Evolutionary conservation across 2,888 invertebrate species (phyloP).

Genomic region (Monochamus alternatus): DNA sequence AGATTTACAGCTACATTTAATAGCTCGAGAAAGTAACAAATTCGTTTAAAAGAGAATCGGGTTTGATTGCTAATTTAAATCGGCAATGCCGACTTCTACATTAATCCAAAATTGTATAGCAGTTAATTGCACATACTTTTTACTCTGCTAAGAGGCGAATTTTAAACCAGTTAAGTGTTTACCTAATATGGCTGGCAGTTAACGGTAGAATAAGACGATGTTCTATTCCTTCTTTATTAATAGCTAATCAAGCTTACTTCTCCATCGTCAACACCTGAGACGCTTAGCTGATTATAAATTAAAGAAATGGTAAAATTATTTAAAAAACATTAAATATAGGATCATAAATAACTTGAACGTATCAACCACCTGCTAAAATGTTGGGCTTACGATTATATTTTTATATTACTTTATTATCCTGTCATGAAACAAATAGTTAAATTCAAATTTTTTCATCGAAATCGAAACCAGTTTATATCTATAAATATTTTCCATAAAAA

Average conservation of each 20-base stretch:
- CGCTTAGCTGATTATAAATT: not conserved
- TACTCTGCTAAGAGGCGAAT: constrained; percentile 4
- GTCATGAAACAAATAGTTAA: no score
- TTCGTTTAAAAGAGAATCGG: constrained; percentile 11
- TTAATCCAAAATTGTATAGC: constrained; percentile 10
- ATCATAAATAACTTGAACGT: not conserved
- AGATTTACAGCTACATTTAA: constrained; percentile 16
- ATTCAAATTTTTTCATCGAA: no score
- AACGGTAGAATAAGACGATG: not conserved
- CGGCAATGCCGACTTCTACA: constrained; percentile 12
- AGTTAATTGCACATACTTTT: constrained; percentile 18
- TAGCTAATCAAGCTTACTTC: not conserved
- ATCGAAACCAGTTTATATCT: no score
- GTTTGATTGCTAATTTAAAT: constrained; percentile 19
- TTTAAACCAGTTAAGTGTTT: constrained; percentile 14
- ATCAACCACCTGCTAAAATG: not conserved
- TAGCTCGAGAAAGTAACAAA: constrained; percentile 20
- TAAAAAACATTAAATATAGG: not conserved
- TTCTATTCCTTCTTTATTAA: not conserved
- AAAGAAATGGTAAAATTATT: not conserved
- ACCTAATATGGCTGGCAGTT: constrained; percentile 10
- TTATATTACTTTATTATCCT: no score
- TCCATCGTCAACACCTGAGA: not conserved
- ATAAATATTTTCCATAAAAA: no score
- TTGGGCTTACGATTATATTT: no score